phyloP scores from a whole-genome alignment of 2,113 vertebrate genomes.

The Odocoileus virginianus region DNA sequence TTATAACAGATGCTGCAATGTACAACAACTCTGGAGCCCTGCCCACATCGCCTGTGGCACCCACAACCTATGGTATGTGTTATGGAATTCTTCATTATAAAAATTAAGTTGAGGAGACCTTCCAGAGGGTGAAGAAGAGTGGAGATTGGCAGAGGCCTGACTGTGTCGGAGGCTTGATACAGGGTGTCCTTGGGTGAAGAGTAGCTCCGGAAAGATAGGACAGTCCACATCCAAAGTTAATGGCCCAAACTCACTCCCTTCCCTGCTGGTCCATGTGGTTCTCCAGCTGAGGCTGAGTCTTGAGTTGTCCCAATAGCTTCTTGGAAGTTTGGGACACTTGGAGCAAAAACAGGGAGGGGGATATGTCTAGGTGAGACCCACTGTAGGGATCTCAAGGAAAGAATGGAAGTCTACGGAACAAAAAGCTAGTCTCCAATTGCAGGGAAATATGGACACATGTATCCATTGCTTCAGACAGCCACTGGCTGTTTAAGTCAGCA shows the following conservation, averaged over 20 bases:
- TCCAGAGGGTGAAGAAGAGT: neutral
- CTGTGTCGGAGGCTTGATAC: neutral
- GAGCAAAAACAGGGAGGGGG: neutral
- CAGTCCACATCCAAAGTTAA: neutral
- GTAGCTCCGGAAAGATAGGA: neutral
- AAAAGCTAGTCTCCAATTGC: neutral
- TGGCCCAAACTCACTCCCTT: neutral
- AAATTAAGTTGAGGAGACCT: neutral
- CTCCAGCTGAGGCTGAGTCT: neutral
- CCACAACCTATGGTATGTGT: conserved; percentile 84
- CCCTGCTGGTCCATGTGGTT: neutral
- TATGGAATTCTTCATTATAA: neutral
- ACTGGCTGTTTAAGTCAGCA: neutral
- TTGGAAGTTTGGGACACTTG: neutral
- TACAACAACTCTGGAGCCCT: conserved; percentile 91
- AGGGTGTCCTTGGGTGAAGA: neutral
- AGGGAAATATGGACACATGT: neutral
- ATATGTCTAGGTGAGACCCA: neutral
- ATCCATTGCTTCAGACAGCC: neutral
- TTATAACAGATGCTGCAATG: conserved; percentile 88
- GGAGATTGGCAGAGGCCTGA: neutral
- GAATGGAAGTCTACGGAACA: neutral
- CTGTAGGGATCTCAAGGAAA: neutral
- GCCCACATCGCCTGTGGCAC: conserved; percentile 79
- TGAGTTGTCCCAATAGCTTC: neutral